Base-by-base conservation (phyloP, 30 jellyfish, hydroid and myxozoan genomes). In the Morbakka virulenta region DNA sequence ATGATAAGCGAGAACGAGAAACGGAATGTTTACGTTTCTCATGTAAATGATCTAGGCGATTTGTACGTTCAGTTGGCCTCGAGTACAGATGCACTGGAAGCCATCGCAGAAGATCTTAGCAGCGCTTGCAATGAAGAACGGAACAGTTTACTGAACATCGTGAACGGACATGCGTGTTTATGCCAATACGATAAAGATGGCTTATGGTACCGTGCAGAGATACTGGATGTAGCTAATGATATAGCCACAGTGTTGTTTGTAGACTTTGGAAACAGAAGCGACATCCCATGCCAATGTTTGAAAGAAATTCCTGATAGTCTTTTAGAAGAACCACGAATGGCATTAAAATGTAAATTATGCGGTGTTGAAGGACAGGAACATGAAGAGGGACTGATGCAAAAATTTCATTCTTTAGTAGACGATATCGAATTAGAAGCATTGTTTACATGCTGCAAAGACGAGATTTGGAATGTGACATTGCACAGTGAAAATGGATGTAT, bases 241-340 rank as follows among this genome's bases (percentile, higher is more conserved):
- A 29, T 21, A 14, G 85, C 62, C 24, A 27, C 32, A 9, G 93
- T 81, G 22, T 2, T 2, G 4, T 64, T 81, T 29, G 71, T 69
- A 23, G 93, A 81, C 62, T 81, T 68, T 62, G 93, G 93, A 13
- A 81, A 81, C 79, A 62, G 68, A 52, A 96, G 84, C 34, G 83
- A 64, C 67, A 81, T 63, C 67, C 26, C 62, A 22, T 49, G 47
- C 13, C 64, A 32, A 1, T 69, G 64, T 32, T 68, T 90, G 12
- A 77, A 83, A 36, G 32, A n/a, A 13, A 32, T 90, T 1, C 77
- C 82, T 2, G 81, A 70, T 14, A 87, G 78, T 32, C 63, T 84
- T 22, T n/a, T 66, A 28, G 36, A 36, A 22, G 63, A 83, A 35
- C 96, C 97, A 4, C 41, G 26, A 22, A 96, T 83, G 51, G 95